phyloP scores from a whole-genome alignment of 2,113 vertebrate species.

The Rhizomys pruinosus region DNA sequence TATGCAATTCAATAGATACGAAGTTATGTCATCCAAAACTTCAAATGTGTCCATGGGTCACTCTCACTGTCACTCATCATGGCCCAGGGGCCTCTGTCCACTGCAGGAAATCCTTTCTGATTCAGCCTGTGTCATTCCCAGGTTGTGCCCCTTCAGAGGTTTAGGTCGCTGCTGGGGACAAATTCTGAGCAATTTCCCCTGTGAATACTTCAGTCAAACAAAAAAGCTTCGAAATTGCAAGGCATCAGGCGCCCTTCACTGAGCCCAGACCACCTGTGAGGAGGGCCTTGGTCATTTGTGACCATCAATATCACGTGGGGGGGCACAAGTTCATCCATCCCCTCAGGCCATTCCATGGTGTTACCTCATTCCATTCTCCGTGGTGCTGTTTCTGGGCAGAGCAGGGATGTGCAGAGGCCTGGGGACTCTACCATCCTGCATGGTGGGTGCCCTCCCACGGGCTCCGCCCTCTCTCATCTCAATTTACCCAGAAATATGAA shows the following conservation, averaged over 20 bases:
- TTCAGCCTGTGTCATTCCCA: too few relatives aligned
- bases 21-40: too few relatives aligned
- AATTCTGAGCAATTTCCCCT: neutral
- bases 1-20: too few relatives aligned
- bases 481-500: neutral
- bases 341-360: neutral
- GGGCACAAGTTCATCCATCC: neutral
- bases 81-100: too few relatives aligned
- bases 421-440: neutral
- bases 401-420: accelerated
- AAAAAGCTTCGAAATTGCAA: too few relatives aligned
- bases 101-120: too few relatives aligned
- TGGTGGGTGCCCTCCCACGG: accelerated
- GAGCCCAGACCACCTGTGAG: neutral
- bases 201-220: too few relatives aligned
- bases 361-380: accelerated
- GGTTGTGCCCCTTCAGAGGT: too few relatives aligned
- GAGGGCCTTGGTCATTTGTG: neutral
- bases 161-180: too few relatives aligned
- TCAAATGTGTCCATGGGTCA: too few relatives aligned
- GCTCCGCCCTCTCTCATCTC: neutral
- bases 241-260: too few relatives aligned
- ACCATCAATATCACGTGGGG: neutral
- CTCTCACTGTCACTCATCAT: too few relatives aligned
- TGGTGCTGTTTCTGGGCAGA: accelerated